Percentiles rank a stretch among this genome's conserved stretches.
Evolutionary conservation across 2,797 vertebrate genomes (phyloP).

Genomic region (Scyliorhinus canicula): DNA sequence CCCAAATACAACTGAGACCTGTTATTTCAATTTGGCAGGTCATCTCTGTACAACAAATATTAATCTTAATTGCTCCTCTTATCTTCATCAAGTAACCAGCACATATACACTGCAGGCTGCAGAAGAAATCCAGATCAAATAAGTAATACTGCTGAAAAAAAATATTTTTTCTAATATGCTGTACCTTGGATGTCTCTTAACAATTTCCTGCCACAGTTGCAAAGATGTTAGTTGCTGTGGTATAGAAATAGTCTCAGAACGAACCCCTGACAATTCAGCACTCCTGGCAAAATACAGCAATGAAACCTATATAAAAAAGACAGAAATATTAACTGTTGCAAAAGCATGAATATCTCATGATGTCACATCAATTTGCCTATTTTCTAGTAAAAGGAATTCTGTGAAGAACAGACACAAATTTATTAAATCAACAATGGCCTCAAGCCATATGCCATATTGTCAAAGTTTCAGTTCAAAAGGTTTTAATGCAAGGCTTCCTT

Average conservation of each 20-base stretch:
- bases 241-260: constrained; percentile 62
- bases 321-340: not conserved
- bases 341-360: not conserved
- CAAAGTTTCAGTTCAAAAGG: not conserved
- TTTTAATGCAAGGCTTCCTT: not conserved
- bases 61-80: not conserved
- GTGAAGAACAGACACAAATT: not conserved
- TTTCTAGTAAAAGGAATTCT: not conserved
- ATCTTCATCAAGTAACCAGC: not conserved
- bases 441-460: not conserved
- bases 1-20: not conserved
- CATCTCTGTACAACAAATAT: not conserved
- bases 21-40: not conserved
- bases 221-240: constrained; percentile 56
- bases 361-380: not conserved
- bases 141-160: not conserved
- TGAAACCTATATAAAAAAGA: constrained; percentile 58
- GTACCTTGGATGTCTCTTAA: constrained; percentile 59
- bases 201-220: constrained; percentile 69
- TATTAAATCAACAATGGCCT: not conserved
- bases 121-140: not conserved
- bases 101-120: not conserved
- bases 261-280: constrained; percentile 73
- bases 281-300: constrained; percentile 87
- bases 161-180: not conserved